Percentiles rank a stretch among this genome's conserved stretches.
Conservation (phyloP, 1,140 invertebrate genomes). For the Solenopsis invicta region DNA sequence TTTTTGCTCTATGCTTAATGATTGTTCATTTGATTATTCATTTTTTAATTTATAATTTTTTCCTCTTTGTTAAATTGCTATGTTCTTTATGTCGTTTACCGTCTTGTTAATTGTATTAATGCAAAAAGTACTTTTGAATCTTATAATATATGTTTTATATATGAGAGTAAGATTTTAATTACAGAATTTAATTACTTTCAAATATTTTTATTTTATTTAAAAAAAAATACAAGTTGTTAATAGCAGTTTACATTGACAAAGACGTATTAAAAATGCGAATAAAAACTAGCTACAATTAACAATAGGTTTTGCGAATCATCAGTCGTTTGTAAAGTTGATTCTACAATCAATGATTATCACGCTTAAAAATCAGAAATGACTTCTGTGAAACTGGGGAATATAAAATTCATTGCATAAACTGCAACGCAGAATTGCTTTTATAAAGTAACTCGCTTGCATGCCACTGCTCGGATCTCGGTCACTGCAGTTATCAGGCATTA, state of each 20-base stretch:
- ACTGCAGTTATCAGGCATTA: slow-evolving; percentile 58
- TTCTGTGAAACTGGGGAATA: slow-evolving; percentile 11
- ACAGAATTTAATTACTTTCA: not conserved
- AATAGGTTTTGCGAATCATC: not conserved
- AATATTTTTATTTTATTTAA: slow-evolving; percentile 12
- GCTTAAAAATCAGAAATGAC: slow-evolving; percentile 25
- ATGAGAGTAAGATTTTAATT: not conserved
- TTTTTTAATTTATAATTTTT: slow-evolving; percentile 17
- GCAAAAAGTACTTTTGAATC: not conserved
- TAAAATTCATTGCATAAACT: slow-evolving; percentile 21
- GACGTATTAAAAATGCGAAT: slow-evolving; percentile 24
- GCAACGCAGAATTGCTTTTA: slow-evolving; percentile 56
- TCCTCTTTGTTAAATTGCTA: not conserved
- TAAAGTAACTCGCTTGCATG: slow-evolving; percentile 60
- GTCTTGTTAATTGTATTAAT: not conserved
- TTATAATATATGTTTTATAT: not conserved
- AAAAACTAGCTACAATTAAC: not conserved
- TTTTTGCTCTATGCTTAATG: not conserved
- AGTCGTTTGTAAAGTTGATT: not conserved
- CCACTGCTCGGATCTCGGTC: slow-evolving; percentile 54
- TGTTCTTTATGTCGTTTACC: not conserved
- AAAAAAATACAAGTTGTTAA: not conserved
- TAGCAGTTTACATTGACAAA: not conserved
- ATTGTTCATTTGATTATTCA: not conserved
- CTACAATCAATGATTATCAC: slow-evolving; percentile 35